These are phyloP conservation scores for Diplosoma virens DNA, from an alignment of 23 tunicate species.

Conservation along the genomic window DNA sequence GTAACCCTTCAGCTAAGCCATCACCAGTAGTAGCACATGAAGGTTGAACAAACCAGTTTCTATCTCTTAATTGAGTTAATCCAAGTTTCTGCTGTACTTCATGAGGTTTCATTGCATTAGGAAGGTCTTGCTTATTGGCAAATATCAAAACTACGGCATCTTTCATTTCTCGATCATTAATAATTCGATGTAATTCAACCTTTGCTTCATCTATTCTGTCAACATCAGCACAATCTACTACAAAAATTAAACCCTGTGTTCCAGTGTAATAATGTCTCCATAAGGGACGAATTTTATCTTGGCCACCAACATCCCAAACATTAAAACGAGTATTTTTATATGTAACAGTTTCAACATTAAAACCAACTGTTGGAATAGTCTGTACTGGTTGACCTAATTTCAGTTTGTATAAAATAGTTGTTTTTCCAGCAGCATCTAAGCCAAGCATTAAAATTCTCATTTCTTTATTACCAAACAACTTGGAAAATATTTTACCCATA, in stretches of 20 bases:
- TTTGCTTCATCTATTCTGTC: slow-evolving; percentile 96
- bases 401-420: slow-evolving; percentile 86
- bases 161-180: slow-evolving; percentile 90
- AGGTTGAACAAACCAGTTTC: slow-evolving; percentile 93
- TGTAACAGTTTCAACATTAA: slow-evolving; percentile 89
- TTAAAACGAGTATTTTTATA: slow-evolving; percentile 73
- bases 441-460: slow-evolving; percentile 93
- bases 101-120: slow-evolving; percentile 81
- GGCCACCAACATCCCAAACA: slow-evolving; percentile 99
- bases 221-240: slow-evolving; percentile 93
- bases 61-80: slow-evolving; percentile 44
- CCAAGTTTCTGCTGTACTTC: slow-evolving; percentile 77
- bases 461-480: slow-evolving; percentile 74
- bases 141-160: slow-evolving; percentile 83
- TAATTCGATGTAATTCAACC: slow-evolving; percentile 74
- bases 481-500: slow-evolving; percentile 67
- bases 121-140: slow-evolving; percentile 97
- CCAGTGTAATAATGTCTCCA: slow-evolving; percentile 96
- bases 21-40: slow-evolving; percentile 92
- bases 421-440: slow-evolving; percentile 94
- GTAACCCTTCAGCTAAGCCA: slow-evolving; percentile 76
- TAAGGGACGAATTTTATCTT: slow-evolving; percentile 91
- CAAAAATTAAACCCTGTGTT: slow-evolving; percentile 95
- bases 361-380: slow-evolving; percentile 93
- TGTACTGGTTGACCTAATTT: slow-evolving; percentile 83